phyloP scores from a whole-genome alignment of 2,113 vertebrate species.

The Halcyon malimbica region DNA sequence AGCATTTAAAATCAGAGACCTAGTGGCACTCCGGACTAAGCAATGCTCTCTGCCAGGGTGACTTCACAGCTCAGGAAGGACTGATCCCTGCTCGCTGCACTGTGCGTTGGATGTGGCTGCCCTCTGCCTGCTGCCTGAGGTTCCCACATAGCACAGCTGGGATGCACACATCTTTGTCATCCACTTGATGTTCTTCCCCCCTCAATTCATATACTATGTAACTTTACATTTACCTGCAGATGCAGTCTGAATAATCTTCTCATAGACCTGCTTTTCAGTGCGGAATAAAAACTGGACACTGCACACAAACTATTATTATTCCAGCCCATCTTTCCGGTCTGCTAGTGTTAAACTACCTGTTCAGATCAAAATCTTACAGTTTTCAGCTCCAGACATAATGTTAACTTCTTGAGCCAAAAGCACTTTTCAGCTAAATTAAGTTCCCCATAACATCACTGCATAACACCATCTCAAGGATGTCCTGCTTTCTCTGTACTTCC shows the following conservation, averaged over 20 bases:
- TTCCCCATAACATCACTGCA: not conserved
- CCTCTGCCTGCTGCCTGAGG: constrained; percentile 70
- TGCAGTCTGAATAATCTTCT: not conserved
- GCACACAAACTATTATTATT: not conserved
- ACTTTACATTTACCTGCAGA: not conserved
- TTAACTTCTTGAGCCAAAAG: not conserved
- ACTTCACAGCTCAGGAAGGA: not conserved
- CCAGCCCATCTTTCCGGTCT: not conserved
- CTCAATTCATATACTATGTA: accelerated
- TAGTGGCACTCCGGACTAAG: accelerated
- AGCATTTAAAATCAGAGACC: too few relatives aligned
- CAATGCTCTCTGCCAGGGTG: accelerated
- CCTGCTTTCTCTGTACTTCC: not conserved
- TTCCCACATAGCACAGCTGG: not conserved
- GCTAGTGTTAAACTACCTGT: not conserved
- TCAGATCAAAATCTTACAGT: not conserved
- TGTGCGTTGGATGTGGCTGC: not conserved
- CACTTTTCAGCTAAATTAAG: not conserved
- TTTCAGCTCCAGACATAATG: not conserved
- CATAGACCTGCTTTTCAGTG: not conserved
- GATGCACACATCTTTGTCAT: not conserved
- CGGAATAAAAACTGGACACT: not conserved
- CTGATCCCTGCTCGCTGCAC: accelerated
- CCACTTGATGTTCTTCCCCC: not conserved
- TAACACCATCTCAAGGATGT: not conserved